phyloP scores from a whole-genome alignment of 37 sponge, comb jelly and placozoan species.

The Amphimedon queenslandica region DNA sequence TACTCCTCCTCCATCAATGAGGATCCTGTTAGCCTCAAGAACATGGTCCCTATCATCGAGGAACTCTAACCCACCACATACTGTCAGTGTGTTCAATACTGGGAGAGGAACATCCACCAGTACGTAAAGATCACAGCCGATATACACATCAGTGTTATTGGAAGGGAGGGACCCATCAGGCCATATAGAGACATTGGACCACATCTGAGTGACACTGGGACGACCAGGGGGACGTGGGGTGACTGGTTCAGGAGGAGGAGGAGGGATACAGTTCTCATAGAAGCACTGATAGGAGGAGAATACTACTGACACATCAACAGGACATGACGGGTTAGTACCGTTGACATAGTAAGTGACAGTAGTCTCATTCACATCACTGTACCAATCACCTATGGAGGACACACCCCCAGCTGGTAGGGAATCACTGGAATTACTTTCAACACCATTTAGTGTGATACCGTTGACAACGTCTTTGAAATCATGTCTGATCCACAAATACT shows the following conservation, averaged over 20 bases:
- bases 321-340: constrained; percentile 16
- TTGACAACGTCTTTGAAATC: constrained; percentile 42
- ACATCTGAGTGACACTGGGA: constrained; percentile 49
- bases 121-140: constrained; percentile 64
- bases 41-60: constrained; percentile 70
- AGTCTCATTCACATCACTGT: constrained; percentile 14
- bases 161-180: constrained; percentile 33
- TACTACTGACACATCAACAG: neutral
- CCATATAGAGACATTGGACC: constrained; percentile 73
- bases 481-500: constrained; percentile 48
- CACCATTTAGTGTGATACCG: constrained; percentile 12
- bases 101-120: constrained; percentile 60
- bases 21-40: constrained; percentile 73
- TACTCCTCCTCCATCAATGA: constrained; percentile 69
- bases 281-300: constrained; percentile 52
- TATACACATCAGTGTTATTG: constrained; percentile 65
- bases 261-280: constrained; percentile 52
- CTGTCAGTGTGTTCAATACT: constrained; percentile 44
- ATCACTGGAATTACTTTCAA: neutral
- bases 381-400: constrained; percentile 53
- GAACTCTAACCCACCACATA: constrained; percentile 68
- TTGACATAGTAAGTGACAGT: constrained; percentile 50
- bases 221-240: constrained; percentile 66
- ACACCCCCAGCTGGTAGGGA: constrained; percentile 14
- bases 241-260: constrained; percentile 45